Evolutionary conservation across 37 sponge, comb jelly and placozoan genomes (phyloP).

Genomic region (Aplysina aerophoba): DNA sequence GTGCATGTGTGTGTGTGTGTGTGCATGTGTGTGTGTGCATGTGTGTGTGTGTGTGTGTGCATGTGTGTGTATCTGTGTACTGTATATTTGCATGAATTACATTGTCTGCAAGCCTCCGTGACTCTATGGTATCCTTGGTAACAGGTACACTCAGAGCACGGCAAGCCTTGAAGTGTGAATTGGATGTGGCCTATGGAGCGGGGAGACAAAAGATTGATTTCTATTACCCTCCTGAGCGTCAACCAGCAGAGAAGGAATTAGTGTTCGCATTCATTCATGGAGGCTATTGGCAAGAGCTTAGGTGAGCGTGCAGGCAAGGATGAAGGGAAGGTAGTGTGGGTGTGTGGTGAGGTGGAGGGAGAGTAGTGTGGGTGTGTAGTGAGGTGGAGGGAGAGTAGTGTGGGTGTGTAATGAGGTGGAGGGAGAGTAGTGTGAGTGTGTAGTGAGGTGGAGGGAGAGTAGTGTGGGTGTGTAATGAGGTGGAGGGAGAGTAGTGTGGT

Average conservation of each 20-base stretch:
- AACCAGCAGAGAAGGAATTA: neutral
- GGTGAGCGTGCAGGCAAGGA: slow-evolving; percentile 29
- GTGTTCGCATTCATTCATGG: slow-evolving; percentile 70
- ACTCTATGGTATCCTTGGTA: neutral
- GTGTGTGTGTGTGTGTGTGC: neutral
- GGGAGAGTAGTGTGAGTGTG: too few relatives aligned
- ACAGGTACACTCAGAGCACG: slow-evolving; percentile 39
- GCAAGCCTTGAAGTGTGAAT: slow-evolving; percentile 43
- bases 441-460: too few relatives aligned
- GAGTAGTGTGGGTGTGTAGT: neutral
- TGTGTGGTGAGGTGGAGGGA: neutral
- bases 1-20: neutral
- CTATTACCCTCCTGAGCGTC: slow-evolving; percentile 47
- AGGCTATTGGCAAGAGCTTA: slow-evolving; percentile 69
- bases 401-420: too few relatives aligned
- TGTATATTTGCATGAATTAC: neutral
- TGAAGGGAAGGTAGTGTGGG: neutral
- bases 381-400: too few relatives aligned
- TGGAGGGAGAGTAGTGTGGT: too few relatives aligned
- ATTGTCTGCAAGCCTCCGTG: neutral
- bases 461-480: too few relatives aligned
- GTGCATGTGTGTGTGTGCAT: neutral
- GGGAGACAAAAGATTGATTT: slow-evolving; percentile 60
- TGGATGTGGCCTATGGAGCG: slow-evolving; percentile 39
- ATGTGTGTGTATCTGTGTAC: neutral